Percentiles rank a stretch among this genome's conserved stretches.
Conservation (phyloP, 1,140 invertebrate species). For the Maconellicoccus hirsutus region DNA sequence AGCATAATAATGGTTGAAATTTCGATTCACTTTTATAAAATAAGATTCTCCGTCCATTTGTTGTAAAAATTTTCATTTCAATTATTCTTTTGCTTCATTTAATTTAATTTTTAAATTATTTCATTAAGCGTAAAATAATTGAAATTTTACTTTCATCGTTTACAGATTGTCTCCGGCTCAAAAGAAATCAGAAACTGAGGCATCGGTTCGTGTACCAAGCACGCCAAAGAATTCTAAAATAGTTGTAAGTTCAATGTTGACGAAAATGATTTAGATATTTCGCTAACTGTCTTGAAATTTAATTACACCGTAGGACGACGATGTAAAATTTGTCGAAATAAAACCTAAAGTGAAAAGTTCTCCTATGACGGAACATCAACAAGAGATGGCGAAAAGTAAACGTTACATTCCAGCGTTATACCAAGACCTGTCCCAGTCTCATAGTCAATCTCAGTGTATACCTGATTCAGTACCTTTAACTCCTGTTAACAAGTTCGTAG, state of each 20-base stretch:
- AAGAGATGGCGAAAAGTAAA: neutral
- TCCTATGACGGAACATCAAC: slow-evolving; percentile 11
- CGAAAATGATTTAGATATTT: neutral
- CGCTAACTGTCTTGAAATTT: neutral
- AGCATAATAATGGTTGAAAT: too few species aligned
- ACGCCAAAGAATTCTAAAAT: neutral
- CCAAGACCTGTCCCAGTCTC: slow-evolving; percentile 6
- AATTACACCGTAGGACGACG: neutral
- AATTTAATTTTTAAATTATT: neutral
- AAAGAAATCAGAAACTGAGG: neutral
- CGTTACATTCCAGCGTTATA: neutral
- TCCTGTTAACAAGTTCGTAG: neutral
- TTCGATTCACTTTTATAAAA: too few species aligned
- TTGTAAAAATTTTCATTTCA: neutral
- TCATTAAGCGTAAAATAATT: too few species aligned
- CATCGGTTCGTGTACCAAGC: neutral
- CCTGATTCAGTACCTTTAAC: neutral
- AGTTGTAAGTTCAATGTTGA: neutral
- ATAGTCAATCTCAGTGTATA: neutral
- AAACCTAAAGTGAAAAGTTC: neutral
- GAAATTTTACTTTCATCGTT: neutral
- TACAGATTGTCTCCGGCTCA: neutral
- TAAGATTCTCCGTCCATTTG: too few species aligned
- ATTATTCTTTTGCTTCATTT: neutral
- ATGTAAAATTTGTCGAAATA: neutral